Percentiles rank a stretch among this genome's conserved stretches.
phyloP scores from a whole-genome alignment of 2,797 vertebrate species.

The Sebastes trivittatus region DNA sequence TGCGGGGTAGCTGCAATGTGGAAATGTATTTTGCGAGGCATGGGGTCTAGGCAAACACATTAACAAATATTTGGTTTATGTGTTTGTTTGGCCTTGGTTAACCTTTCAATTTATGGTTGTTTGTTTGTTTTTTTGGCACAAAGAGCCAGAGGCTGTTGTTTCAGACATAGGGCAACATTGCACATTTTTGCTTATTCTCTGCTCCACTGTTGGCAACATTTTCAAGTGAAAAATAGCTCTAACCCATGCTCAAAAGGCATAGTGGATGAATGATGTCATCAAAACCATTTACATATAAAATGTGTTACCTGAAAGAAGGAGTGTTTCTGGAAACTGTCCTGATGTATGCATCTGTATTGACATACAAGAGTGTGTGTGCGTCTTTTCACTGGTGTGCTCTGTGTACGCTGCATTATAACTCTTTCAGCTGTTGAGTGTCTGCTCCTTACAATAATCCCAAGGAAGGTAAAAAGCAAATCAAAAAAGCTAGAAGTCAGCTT shows the following conservation, averaged over 20 bases:
- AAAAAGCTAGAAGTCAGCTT: conserved; percentile 54
- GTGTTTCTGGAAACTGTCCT: neutral
- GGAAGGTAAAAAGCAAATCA: conserved; percentile 27
- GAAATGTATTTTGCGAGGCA: conserved; percentile 24
- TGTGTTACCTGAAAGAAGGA: neutral
- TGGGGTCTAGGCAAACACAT: conserved; percentile 10
- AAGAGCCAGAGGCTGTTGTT: neutral
- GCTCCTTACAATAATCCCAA: conserved; percentile 23
- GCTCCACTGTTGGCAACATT: neutral
- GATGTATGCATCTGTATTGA: neutral
- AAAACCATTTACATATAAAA: conserved; percentile 27
- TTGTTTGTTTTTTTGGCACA: conserved; percentile 7
- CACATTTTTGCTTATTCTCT: neutral
- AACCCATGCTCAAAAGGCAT: neutral
- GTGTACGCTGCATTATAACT: conserved; percentile 23
- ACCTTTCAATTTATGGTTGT: conserved; percentile 30
- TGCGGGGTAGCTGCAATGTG: neutral
- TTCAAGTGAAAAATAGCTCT: neutral
- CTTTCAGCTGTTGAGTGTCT: conserved; percentile 30
- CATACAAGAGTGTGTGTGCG: neutral
- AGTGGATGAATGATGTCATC: conserved; percentile 3
- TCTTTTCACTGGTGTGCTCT: conserved; percentile 28
- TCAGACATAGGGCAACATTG: neutral
- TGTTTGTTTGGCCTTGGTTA: conserved; percentile 37
- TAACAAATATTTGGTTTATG: conserved; percentile 23